Evolutionary conservation across 1,140 invertebrate genomes (phyloP).

Genomic region (Halesus radiatus): DNA sequence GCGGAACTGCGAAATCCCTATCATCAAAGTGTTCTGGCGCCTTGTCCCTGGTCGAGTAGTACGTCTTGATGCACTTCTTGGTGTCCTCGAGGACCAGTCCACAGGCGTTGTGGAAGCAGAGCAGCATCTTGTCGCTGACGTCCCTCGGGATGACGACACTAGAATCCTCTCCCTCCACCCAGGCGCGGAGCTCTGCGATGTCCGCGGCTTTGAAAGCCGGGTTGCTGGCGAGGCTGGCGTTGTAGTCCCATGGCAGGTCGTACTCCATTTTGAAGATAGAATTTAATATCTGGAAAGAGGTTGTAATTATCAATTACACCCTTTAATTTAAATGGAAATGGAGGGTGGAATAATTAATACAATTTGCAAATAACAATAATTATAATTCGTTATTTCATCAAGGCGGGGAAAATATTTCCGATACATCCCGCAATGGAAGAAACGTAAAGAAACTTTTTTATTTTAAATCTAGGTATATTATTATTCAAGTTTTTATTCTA

Average conservation of each 20-base stretch:
- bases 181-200: constrained; percentile 42
- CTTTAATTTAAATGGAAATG: too few relatives aligned
- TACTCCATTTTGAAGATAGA: constrained; percentile 36
- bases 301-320: too few relatives aligned
- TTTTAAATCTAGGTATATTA: too few relatives aligned
- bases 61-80: constrained; percentile 73
- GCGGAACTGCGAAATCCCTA: constrained; percentile 63
- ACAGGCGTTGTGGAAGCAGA: constrained; percentile 75
- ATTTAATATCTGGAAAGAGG: too few relatives aligned
- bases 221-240: constrained; percentile 33
- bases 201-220: constrained; percentile 46
- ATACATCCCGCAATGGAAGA: too few relatives aligned
- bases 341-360: too few relatives aligned
- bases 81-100: constrained; percentile 70
- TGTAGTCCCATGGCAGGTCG: constrained; percentile 51
- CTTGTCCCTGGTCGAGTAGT: constrained; percentile 71
- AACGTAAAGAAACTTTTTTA: too few relatives aligned
- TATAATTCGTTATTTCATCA: too few relatives aligned
- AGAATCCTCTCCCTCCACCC: constrained; percentile 36
- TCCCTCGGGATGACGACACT: constrained; percentile 63
- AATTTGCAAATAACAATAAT: too few relatives aligned
- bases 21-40: constrained; percentile 74
- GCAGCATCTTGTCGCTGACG: constrained; percentile 68
- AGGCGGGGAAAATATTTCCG: too few relatives aligned
- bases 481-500: too few relatives aligned